These are phyloP conservation scores for Halcyon leucocephala DNA, from an alignment of 2,797 vertebrate genomes.

Conservation along the genomic window DNA sequence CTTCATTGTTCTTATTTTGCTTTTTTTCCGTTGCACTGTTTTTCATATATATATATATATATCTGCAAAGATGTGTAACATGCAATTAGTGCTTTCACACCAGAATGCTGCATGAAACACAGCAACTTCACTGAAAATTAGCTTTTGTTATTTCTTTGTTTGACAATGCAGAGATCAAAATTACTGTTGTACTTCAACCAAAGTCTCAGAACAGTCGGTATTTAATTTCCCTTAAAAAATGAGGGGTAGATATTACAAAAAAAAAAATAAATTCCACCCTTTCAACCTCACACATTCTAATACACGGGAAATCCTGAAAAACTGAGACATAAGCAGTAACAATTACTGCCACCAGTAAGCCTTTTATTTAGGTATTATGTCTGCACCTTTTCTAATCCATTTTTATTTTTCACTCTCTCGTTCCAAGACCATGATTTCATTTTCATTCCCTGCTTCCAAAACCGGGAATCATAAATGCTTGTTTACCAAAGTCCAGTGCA, in stretches of 20 bases:
- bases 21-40: neutral
- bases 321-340: neutral
- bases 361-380: neutral
- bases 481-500: neutral
- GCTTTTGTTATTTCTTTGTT: slow-evolving; percentile 51
- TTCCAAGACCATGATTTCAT: neutral
- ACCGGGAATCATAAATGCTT: neutral
- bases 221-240: slow-evolving; percentile 31
- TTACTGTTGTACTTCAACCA: neutral
- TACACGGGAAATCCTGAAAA: slow-evolving; percentile 1
- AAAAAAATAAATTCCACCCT: slow-evolving; percentile 22
- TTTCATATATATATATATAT: neutral
- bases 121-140: neutral
- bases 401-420: neutral
- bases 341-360: neutral
- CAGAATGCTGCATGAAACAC: neutral
- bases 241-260: neutral
- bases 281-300: neutral
- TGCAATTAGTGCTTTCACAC: slow-evolving; percentile 15
- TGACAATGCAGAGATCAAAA: slow-evolving; percentile 31
- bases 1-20: neutral
- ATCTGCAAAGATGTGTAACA: neutral
- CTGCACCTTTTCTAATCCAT: neutral
- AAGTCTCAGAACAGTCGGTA: slow-evolving; percentile 3
- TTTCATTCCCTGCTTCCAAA: neutral